Conservation (phyloP, 2,113 vertebrate genomes). For the Salvelinus alpinus region DNA sequence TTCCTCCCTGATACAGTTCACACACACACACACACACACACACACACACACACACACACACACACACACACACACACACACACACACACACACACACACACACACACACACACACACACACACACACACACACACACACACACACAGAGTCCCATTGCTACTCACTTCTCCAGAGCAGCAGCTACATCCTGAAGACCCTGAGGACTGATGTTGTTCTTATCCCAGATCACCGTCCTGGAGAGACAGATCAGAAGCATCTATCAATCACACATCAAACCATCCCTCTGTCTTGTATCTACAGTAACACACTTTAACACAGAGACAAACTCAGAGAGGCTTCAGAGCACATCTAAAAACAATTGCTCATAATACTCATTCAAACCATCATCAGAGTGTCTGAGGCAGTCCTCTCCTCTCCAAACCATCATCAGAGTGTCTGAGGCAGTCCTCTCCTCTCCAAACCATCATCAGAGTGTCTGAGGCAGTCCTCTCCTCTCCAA, state of each 20-base stretch:
- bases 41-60: too few species aligned
- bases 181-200: slow-evolving; percentile 97
- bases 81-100: not conserved
- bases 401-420: too few species aligned
- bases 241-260: not conserved
- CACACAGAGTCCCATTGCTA: not conserved
- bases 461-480: too few species aligned
- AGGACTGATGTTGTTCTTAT: slow-evolving; percentile 93
- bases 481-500: too few species aligned
- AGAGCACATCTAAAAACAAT: too few species aligned
- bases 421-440: too few species aligned
- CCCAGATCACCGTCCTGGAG: slow-evolving; percentile 94
- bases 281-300: not conserved
- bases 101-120: not conserved
- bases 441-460: too few species aligned
- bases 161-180: slow-evolving; percentile 95
- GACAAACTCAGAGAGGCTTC: not conserved
- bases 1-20: too few species aligned
- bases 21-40: too few species aligned
- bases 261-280: not conserved
- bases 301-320: not conserved
- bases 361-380: too few species aligned
- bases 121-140: slow-evolving; percentile 8
- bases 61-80: too few species aligned
- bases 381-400: too few species aligned